Evolutionary conservation across 2,113 vertebrate genomes (phyloP).

Genomic region (Colossoma macropomum): DNA sequence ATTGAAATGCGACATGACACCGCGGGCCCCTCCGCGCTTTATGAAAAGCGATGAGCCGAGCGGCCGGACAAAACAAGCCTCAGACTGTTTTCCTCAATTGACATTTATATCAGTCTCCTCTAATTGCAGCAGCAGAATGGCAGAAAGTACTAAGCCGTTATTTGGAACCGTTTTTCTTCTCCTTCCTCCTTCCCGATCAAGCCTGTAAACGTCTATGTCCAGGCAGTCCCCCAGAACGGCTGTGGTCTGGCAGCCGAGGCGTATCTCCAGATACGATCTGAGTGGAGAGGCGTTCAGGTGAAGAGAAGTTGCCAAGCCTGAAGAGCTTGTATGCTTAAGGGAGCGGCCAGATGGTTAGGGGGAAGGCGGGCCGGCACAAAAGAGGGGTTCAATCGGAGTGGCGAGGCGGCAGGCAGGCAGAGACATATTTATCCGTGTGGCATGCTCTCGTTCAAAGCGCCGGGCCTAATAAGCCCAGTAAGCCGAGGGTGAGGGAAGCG

Average conservation of each 20-base stretch:
- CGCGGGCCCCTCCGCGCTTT: constrained; percentile 45
- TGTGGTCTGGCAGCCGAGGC: neutral
- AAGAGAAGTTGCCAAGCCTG: constrained; percentile 65
- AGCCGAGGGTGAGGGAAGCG: constrained; percentile 53
- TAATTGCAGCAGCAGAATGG: constrained; percentile 62
- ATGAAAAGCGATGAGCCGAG: constrained; percentile 61
- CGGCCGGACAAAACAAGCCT: constrained; percentile 31
- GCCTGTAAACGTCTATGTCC: constrained; percentile 3
- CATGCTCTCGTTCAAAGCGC: constrained; percentile 40
- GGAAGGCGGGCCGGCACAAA: constrained; percentile 28
- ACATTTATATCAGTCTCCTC: constrained; percentile 65
- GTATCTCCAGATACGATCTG: constrained; percentile 50
- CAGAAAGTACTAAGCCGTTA: neutral
- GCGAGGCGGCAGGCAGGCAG: constrained; percentile 22
- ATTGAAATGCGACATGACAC: constrained; percentile 62
- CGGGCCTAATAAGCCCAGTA: constrained; percentile 43
- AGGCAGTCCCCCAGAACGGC: neutral
- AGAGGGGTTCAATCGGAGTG: constrained; percentile 30
- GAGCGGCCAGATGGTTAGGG: constrained; percentile 40
- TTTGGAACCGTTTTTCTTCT: neutral
- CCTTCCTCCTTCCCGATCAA: neutral
- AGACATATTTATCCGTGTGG: constrained; percentile 46
- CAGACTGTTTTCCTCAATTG: constrained; percentile 50
- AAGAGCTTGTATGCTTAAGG: constrained; percentile 36
- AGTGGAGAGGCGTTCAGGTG: constrained; percentile 69